Percentiles rank a stretch among this genome's conserved stretches.
These are phyloP conservation scores for Argyra leucocephala DNA, from an alignment of 2,888 invertebrate genomes.

Conservation along the genomic window DNA sequence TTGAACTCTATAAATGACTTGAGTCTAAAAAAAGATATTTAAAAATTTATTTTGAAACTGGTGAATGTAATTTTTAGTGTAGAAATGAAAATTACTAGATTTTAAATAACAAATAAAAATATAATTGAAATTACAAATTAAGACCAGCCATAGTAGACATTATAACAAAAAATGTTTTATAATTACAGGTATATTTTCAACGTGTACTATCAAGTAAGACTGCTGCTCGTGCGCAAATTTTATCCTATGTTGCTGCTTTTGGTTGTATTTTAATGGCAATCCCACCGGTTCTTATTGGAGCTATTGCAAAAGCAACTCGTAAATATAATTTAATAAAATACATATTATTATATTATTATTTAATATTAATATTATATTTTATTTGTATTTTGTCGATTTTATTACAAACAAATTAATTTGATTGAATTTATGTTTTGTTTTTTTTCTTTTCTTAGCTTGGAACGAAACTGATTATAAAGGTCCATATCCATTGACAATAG, in stretches of 20 bases:
- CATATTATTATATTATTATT: neutral
- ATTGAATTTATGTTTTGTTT: too few species aligned
- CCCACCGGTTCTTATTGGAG: slow-evolving; percentile 93
- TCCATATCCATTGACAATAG: slow-evolving; percentile 60
- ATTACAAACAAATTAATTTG: neutral
- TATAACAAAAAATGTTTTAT: too few species aligned
- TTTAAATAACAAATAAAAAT: too few species aligned
- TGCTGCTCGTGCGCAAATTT: slow-evolving; percentile 80
- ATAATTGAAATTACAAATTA: too few species aligned
- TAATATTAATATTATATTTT: neutral
- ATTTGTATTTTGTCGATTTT: neutral
- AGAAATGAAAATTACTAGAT: too few species aligned
- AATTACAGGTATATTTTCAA: slow-evolving; percentile 89
- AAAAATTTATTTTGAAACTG: too few species aligned
- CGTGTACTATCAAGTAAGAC: slow-evolving; percentile 93
- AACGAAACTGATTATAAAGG: slow-evolving; percentile 82
- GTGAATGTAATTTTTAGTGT: too few species aligned
- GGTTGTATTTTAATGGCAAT: slow-evolving; percentile 96
- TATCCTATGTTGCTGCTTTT: slow-evolving; percentile 91
- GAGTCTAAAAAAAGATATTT: too few species aligned
- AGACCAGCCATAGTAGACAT: too few species aligned
- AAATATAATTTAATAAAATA: slow-evolving; percentile 32
- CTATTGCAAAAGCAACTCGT: slow-evolving; percentile 93
- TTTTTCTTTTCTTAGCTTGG: slow-evolving; percentile 69
- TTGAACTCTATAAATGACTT: too few species aligned